Evolutionary conservation across 1,140 invertebrate species (phyloP), one percentile per base, ranked within the genome.

Genomic region (Heliothis subflexa): DNA sequence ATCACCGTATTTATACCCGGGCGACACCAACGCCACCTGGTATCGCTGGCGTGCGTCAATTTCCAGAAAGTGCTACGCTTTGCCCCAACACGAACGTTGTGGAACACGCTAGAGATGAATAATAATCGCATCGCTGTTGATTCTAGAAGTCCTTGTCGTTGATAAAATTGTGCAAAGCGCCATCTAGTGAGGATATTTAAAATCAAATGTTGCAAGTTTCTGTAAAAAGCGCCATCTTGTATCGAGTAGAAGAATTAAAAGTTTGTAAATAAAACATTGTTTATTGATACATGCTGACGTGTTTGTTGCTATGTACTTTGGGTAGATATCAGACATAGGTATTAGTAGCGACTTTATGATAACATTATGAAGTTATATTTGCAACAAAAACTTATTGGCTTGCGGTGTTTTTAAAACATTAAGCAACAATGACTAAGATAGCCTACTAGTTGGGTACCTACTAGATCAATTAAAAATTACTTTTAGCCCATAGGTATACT

Each of bases 1-100:
- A 64, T 45, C 66, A 12, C 50, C 14, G 18, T 86, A 86, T 93
- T 88, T 93, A 93, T 91, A 91, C 54, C 72, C 62, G n/a, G 11
- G 28, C 12, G 18, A 64, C 25, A 33, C 13, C 78, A 88, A 80
- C 89, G 91, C 89, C 91, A 88, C 87, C 89, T 91, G 45, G 81
- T 81, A 70, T 13, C 55, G 78, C 18, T 18, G 12, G 62, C 78
- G 78, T 7, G 73, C 81, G 88, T 87, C 84, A 40, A 11, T 13
- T 87, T 87, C 88, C 66, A 81, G 88, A 90, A 86, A 47, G 52
- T 16, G 11, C 64, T 76, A 59, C 62, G n/a, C 61, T 21, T 33
- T n/a, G 14, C 14, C 28, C 16, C 16, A 50, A 11, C 57, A 3
- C 47, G 82, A 89, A 87, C 13, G 18, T 66, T 75, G 77, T 59